Evolutionary conservation across 2,797 vertebrate species (phyloP), one percentile per base, ranked within the genome.

Genomic region (Sebastes diploproa): DNA sequence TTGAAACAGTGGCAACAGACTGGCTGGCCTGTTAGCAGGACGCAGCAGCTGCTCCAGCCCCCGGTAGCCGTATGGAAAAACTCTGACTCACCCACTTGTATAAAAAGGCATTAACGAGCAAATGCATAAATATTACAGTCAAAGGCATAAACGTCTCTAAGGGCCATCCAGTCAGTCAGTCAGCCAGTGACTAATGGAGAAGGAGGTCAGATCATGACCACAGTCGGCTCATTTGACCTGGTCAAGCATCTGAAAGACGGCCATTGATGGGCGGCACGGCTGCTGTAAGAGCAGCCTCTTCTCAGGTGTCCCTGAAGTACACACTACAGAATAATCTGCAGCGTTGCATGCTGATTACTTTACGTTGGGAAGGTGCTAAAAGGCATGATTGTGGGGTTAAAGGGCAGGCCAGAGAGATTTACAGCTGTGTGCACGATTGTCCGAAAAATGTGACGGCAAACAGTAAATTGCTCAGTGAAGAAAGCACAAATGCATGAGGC

Each of bases 1-100:
- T 58, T 80, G 84, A 86, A 88, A 89, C 78, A 69, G 87, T 75
- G 91, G 87, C 86, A 91, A 72, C 78, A 89, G 86, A 86, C 84
- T 78, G 82, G 78, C 78, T 75, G 85, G 84, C 72, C 86, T 73
- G 68, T 89, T 77, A 55, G 70, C 78, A 52, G 80, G 75, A 77
- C n/a, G 29, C 78, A 79, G 81, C 88, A 88, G 90, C 91, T 86
- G 86, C 82, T 89, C 77, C 75, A 72, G 79, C 82, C 83, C 89
- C 77, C 89, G 84, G 92, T 92, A 94, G 93, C 86, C 78, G 65
- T 59, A 75, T 92, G 94, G 93, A 95, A 96, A 94, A 94, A 90
- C 80, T 88, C 87, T 93, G 91, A 94, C 89, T 95, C 94, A 95
- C 82, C 52, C 83, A 69, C 80, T 89, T 91, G 82, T 79, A 80